Conservation (phyloP, 2,888 invertebrate species). For the Pristionchus mayeri region DNA sequence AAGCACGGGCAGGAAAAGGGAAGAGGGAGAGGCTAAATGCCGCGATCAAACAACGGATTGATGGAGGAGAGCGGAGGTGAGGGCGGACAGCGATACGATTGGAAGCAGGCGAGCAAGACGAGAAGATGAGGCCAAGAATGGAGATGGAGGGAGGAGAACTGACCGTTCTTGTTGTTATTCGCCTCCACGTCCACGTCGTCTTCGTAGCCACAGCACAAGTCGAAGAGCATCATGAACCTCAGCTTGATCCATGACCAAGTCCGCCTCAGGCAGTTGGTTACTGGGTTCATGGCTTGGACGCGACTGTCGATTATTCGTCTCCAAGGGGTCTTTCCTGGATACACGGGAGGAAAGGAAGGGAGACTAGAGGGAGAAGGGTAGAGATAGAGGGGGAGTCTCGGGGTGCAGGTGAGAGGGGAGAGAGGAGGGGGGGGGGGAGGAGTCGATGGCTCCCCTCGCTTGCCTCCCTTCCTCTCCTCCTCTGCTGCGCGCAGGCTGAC, state of each 20-base stretch:
- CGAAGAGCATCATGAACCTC: conserved; percentile 31
- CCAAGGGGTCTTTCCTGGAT: conserved; percentile 6
- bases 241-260: conserved; percentile 48
- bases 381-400: conserved; percentile 21
- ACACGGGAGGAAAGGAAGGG: not conserved
- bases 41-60: conserved; percentile 40
- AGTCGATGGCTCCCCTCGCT: conserved; percentile 17
- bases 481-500: not conserved
- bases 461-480: not conserved
- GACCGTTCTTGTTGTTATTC: conserved; percentile 46
- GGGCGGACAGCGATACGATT: conserved; percentile 26
- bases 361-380: not conserved
- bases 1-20: not conserved
- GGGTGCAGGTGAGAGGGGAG: not conserved
- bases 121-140: not conserved
- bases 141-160: not conserved
- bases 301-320: not conserved
- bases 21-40: conserved; percentile 16
- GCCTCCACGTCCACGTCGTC: conserved; percentile 34
- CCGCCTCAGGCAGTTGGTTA: conserved; percentile 41
- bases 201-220: conserved; percentile 35
- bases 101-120: not conserved
- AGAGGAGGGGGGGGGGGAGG: not conserved
- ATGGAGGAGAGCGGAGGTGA: conserved; percentile 7
- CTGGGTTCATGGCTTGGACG: conserved; percentile 50